Percentiles rank a stretch among this genome's conserved stretches.
Conservation (phyloP, 2,888 invertebrate genomes). For the Rhorus exstirpatorius region DNA sequence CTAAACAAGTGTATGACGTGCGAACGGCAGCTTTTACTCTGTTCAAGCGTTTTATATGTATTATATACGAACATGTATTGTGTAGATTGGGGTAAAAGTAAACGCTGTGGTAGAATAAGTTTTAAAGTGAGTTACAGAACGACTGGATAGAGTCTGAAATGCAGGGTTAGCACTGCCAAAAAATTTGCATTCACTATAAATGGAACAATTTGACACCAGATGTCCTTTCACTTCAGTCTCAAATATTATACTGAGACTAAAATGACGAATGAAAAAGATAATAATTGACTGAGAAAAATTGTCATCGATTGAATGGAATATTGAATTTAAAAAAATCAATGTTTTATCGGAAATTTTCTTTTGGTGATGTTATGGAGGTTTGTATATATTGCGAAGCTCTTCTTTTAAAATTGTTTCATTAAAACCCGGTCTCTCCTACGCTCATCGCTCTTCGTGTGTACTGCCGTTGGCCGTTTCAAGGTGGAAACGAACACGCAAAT, state of each 20-base stretch:
- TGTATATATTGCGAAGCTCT: neutral
- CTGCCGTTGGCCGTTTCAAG: slow-evolving; percentile 21
- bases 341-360: too few relatives aligned
- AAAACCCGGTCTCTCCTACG: neutral
- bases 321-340: too few relatives aligned
- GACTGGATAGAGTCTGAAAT: neutral
- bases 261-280: too few relatives aligned
- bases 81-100: neutral
- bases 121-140: neutral
- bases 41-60: too few relatives aligned
- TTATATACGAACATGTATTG: slow-evolving; percentile 4
- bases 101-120: neutral
- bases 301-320: too few relatives aligned
- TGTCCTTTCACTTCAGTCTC: too few relatives aligned
- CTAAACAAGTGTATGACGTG: slow-evolving; percentile 58
- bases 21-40: slow-evolving; percentile 48
- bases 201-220: too few relatives aligned
- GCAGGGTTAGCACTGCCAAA: too few relatives aligned
- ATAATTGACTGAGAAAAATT: too few relatives aligned
- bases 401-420: neutral
- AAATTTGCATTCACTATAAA: too few relatives aligned
- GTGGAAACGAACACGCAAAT: slow-evolving; percentile 74
- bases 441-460: neutral
- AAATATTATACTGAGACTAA: too few relatives aligned
- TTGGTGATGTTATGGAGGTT: too few relatives aligned